Base-by-base conservation (phyloP, 2,113 vertebrate species). In the Stegastes partitus region DNA sequence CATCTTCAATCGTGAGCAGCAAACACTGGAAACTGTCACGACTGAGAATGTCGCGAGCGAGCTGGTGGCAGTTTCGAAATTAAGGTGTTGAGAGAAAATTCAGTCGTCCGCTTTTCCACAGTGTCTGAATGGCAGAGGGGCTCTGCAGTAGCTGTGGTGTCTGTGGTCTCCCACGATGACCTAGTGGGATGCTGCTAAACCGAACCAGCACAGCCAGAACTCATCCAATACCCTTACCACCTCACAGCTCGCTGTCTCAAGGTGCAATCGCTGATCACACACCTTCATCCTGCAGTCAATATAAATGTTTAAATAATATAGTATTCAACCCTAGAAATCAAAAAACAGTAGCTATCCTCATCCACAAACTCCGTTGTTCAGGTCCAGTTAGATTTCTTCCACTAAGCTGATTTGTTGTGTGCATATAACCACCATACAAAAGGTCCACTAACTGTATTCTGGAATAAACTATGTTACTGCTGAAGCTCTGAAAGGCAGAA, bases 161-260 rank as follows among this genome's bases (percentile, higher is more conserved):
- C 69, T 79, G 87, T 89, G 88, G 85, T 91, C 79, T 89, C 75
- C 82, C 82, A 50, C 47, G 57, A 63, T 81, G 75, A 88, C 77
- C 68, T 63, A 77, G 78, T 79, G 78, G 71, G 77, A 83, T 69
- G 47, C 73, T 84, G 68, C 61, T 51, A 53, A 74, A 81, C 74
- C 78, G 58, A 82, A 85, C 15, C 53, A 78, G 78, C 61, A 23
- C 79, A 61, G 73, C 83, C 71, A 49, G 26, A 77, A 78, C 68
- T n/a, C 62, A 72, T 67, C 50, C 66, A 49, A 5, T 54, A 25
- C 54, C 44, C 34, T 65, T 45, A 54, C 47, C 44, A 72, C 50
- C 75, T 68, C 31, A 66, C 39, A 47, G 57, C 70, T 53, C 18
- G 22, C 64, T 42, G 71, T 53, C 44, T 75, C 8, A n/a, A 34